These are phyloP conservation scores for Umimayanthus kanabou DNA, from an alignment of 92 coral and sea anemone species.

Conservation along the genomic window DNA sequence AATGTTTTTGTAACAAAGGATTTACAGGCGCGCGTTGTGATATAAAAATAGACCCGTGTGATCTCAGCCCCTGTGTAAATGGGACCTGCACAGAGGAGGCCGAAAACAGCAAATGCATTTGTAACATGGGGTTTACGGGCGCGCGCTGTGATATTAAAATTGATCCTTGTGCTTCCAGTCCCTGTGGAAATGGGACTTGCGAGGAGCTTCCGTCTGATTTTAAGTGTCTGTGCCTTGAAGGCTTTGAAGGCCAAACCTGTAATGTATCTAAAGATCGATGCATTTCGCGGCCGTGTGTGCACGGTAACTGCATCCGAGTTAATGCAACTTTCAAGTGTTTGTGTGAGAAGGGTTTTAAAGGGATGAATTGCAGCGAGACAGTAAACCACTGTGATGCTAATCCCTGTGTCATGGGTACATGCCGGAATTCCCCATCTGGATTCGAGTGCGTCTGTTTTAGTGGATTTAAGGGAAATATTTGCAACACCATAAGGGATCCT, in stretches of 20 bases:
- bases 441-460: conserved; percentile 65
- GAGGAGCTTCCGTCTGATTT: conserved; percentile 23
- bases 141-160: too few species aligned
- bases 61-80: conserved; percentile 50
- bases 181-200: conserved; percentile 76
- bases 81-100: conserved; percentile 43
- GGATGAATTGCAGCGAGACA: conserved; percentile 55
- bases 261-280: conserved; percentile 53
- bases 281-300: conserved; percentile 57
- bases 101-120: neutral
- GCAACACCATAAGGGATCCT: conserved; percentile 44
- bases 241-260: conserved; percentile 65
- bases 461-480: conserved; percentile 59
- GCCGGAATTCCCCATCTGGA: conserved; percentile 48
- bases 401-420: conserved; percentile 72
- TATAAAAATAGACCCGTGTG: conserved; percentile 40
- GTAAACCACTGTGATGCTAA: conserved; percentile 53
- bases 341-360: conserved; percentile 61
- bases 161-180: conserved; percentile 13
- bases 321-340: conserved; percentile 46
- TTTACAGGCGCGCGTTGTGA: conserved; percentile 35
- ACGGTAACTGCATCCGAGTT: conserved; percentile 53
- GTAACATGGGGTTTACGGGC: too few species aligned
- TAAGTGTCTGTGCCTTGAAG: conserved; percentile 66
- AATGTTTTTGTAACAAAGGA: conserved; percentile 14